These are phyloP conservation scores for Anoplius nigerrimus DNA, from an alignment of 2,888 invertebrate species.

Conservation along the genomic window DNA sequence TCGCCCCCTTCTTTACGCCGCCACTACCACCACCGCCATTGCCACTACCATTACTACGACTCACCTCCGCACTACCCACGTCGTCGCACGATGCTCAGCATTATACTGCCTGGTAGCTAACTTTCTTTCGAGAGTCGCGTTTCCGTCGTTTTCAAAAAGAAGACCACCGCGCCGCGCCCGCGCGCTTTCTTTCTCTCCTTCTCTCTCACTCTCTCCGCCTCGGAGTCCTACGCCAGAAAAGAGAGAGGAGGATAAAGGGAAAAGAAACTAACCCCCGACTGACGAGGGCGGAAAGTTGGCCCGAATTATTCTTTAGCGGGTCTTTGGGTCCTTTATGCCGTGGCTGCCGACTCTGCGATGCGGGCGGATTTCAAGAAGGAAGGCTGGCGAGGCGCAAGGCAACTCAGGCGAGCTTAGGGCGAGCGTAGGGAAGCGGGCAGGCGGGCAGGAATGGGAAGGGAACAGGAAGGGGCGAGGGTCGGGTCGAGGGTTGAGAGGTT, in stretches of 20 bases:
- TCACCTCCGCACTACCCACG: slow-evolving; percentile 8
- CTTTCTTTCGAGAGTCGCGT: slow-evolving; percentile 44
- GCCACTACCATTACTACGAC: slow-evolving; percentile 43
- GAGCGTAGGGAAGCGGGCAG: no score
- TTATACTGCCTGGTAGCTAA: slow-evolving; percentile 53
- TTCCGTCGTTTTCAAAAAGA: slow-evolving; percentile 12
- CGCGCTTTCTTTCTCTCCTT: no score
- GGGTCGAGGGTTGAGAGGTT: no score
- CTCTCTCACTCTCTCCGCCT: no score
- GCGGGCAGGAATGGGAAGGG: no score
- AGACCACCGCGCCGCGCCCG: no score
- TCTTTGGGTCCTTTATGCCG: neutral
- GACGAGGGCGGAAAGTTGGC: slow-evolving; percentile 1
- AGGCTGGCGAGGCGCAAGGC: no score
- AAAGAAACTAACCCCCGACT: neutral
- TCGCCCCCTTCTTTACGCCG: slow-evolving; percentile 22
- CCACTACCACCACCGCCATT: slow-evolving; percentile 35
- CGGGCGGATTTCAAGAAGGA: neutral
- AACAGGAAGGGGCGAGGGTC: no score
- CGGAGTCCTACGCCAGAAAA: neutral
- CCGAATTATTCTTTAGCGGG: neutral
- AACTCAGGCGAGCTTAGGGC: no score
- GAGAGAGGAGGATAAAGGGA: neutral
- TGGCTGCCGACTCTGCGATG: neutral
- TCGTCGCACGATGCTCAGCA: slow-evolving; percentile 23